These are phyloP conservation scores for Chaitophorus viminalis DNA, from an alignment of 2,888 invertebrate genomes.

Conservation along the genomic window DNA sequence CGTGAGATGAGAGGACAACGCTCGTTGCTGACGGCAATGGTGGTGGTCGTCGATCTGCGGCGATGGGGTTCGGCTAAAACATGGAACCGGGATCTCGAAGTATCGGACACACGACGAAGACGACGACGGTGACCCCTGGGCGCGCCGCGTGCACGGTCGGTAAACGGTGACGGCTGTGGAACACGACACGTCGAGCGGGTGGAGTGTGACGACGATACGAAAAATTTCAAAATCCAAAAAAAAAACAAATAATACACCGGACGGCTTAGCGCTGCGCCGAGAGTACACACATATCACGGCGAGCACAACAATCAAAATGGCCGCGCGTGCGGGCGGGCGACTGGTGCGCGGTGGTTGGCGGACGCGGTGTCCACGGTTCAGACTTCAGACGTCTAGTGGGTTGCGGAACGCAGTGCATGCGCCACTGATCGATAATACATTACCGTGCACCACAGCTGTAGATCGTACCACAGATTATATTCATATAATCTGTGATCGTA, in stretches of 20 bases:
- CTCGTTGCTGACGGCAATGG: not conserved
- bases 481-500: no score
- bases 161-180: not conserved
- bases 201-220: not conserved
- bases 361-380: not conserved
- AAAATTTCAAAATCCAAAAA: no score
- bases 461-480: no score
- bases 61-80: not conserved
- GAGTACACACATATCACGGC: not conserved
- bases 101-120: not conserved
- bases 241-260: not conserved
- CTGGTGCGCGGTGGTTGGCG: not conserved
- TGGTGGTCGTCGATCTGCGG: not conserved
- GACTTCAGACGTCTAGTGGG: not conserved
- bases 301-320: slow-evolving; percentile 41
- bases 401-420: not conserved
- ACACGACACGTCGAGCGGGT: not conserved
- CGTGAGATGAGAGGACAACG: not conserved
- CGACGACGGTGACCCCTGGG: not conserved
- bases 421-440: not conserved
- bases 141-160: not conserved
- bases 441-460: no score
- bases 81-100: not conserved
- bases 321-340: not conserved
- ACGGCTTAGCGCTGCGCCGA: not conserved